phyloP scores from a whole-genome alignment of 2,888 invertebrate species.

The Hipparchia sbordonii region DNA sequence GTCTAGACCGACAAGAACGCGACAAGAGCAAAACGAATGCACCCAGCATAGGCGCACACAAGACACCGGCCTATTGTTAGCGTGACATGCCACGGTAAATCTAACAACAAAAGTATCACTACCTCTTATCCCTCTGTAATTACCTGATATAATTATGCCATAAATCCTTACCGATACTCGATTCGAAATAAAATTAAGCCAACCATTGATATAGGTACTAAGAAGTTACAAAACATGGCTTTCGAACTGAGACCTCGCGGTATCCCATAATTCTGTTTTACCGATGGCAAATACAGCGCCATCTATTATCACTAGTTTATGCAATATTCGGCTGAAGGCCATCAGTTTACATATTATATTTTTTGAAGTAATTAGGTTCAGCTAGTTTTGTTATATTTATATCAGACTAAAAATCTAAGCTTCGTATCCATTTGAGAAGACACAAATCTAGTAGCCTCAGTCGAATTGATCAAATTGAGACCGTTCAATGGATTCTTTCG shows the following conservation, averaged over 20 bases:
- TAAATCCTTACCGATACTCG: slow-evolving; percentile 50
- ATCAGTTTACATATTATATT: no score
- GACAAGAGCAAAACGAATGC: slow-evolving; percentile 68
- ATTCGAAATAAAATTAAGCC: slow-evolving; percentile 4
- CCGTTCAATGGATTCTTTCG: no score
- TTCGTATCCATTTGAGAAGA: not conserved
- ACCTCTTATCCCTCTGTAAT: slow-evolving; percentile 65
- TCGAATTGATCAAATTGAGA: not conserved
- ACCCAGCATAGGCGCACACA: slow-evolving; percentile 49
- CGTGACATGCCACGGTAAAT: slow-evolving; percentile 72
- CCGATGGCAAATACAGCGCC: no score
- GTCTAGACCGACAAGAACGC: slow-evolving; percentile 78
- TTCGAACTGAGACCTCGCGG: no score
- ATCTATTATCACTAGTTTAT: no score
- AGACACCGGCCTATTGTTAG: slow-evolving; percentile 75
- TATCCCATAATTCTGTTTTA: no score
- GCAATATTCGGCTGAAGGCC: no score
- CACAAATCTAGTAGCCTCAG: not conserved
- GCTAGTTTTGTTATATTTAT: no score
- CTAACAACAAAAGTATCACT: slow-evolving; percentile 27
- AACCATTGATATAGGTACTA: slow-evolving; percentile 14
- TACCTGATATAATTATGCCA: slow-evolving; percentile 67
- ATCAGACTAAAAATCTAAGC: not conserved
- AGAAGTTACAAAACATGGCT: not conserved
- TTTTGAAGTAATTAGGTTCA: no score